Base-by-base conservation (phyloP, 2,113 vertebrate genomes). In the Australoheros scitulus region DNA sequence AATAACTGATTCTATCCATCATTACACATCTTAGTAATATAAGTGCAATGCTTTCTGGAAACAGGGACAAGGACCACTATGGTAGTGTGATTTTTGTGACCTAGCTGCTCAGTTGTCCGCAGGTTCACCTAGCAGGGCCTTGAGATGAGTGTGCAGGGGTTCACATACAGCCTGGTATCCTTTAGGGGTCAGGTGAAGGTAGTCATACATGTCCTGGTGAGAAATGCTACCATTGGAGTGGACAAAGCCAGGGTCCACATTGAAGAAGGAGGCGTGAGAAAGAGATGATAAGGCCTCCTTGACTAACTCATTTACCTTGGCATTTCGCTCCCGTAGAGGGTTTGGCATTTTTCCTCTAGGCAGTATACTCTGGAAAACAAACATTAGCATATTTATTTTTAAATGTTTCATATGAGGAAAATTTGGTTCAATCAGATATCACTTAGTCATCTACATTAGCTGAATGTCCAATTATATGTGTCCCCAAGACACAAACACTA, bases 151-250 rank as follows among this genome's bases (percentile, higher is more conserved):
- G 4, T 97, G 96, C 76, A 98, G 84, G 7, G 95, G 94, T 20
- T 95, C 92, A 61, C 97, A 98, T 82, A 98, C 96, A 2, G 92
- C 93, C 57, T 97, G 96, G 86, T 97, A 98, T 70, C 96, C 97
- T 68, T 95, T 92, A 2, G 96, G 95, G 59, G 95, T 97, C 87
- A 98, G 96, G 77, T 98, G 97, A 83, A 98, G 96, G 92, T 97
- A 98, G 84, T 98, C 97, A 0, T 97, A 97, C 96, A 98, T 96
- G 91, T 98, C 97, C 60, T 97, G 96, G 90, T 97, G 97, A 70
- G 96, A 96, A 88, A 98, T 97, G 92, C 95, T 97, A 20, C 97
- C 97, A 3, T 97, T 96, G 0, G 96, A 96, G 72, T 96, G 96
- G 87, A 98, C 95, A 3, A 98, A 97, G 38, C 97, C 97, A 1